Evolutionary conservation across 2,797 vertebrate species (phyloP).

Genomic region (Orientallactaga sibirica): DNA sequence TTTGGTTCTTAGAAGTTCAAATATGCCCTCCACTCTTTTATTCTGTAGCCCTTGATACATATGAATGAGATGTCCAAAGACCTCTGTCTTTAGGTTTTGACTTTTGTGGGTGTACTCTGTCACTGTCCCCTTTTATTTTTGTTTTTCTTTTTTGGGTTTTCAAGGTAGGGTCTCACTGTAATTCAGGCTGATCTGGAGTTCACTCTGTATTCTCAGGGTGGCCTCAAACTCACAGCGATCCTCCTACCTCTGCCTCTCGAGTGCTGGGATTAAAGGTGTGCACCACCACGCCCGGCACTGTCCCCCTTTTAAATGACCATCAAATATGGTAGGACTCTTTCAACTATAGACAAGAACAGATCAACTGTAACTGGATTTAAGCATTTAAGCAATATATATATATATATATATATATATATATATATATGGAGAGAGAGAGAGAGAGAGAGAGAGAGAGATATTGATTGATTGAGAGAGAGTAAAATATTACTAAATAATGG

Average conservation of each 20-base stretch:
- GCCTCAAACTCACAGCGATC: too few species aligned
- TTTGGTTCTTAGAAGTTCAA: conserved; percentile 23
- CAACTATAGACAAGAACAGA: background rate
- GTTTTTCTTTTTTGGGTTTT: too few species aligned
- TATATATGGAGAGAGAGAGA: too few species aligned
- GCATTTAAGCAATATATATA: background rate
- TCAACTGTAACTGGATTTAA: background rate
- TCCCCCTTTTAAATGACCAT: background rate
- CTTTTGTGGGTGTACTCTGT: background rate
- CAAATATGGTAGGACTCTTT: conserved; percentile 27
- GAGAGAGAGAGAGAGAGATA: too few species aligned
- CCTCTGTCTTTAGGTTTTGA: background rate
- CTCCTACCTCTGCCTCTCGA: too few species aligned
- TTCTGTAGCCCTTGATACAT: background rate
- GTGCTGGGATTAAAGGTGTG: too few species aligned
- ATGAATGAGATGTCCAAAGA: background rate
- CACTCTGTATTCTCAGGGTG: too few species aligned
- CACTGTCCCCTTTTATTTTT: background rate
- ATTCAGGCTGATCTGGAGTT: too few species aligned
- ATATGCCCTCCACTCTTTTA: background rate
- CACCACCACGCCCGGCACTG: background rate
- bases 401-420: background rate
- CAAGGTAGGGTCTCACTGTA: too few species aligned
- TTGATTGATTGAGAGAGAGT: too few species aligned
- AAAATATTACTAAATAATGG: background rate